These are phyloP conservation scores for Neodontobutis hainanensis DNA, from an alignment of 2,113 vertebrate genomes.

Conservation along the genomic window DNA sequence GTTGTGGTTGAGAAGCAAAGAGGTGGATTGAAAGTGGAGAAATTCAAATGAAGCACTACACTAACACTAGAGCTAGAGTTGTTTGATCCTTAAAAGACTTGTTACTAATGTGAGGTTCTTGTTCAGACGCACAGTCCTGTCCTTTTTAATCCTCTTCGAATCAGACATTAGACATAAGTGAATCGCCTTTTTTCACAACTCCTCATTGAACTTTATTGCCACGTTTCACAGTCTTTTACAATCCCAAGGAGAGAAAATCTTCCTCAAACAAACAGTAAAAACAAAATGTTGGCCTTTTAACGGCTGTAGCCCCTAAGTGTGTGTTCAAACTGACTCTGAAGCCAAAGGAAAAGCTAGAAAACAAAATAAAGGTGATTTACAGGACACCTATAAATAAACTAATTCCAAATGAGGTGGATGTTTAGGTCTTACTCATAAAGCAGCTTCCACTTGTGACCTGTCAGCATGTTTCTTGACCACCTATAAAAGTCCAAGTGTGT, in stretches of 20 bases:
- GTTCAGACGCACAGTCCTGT: neutral
- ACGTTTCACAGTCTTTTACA: conserved; percentile 61
- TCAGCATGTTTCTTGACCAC: conserved; percentile 75
- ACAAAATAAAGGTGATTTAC: conserved; percentile 81
- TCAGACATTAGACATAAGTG: conserved; percentile 24
- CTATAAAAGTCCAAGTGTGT: conserved; percentile 76
- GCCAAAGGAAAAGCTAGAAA: conserved; percentile 57
- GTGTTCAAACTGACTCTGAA: conserved; percentile 53
- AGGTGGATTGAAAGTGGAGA: neutral
- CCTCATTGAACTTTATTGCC: conserved; percentile 50
- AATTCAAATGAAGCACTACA: too few relatives aligned
- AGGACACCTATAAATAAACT: conserved; percentile 72
- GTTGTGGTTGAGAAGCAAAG: neutral
- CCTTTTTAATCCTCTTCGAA: conserved; percentile 10
- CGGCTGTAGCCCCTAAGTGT: conserved; percentile 12
- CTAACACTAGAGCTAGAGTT: too few relatives aligned
- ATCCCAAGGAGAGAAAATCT: conserved; percentile 40
- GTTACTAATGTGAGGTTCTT: too few relatives aligned
- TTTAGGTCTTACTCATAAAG: conserved; percentile 73
- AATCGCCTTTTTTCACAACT: conserved; percentile 33
- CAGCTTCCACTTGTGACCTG: conserved; percentile 76
- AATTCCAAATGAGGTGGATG: conserved; percentile 76
- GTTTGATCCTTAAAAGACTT: too few relatives aligned
- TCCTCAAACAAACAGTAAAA: conserved; percentile 38
- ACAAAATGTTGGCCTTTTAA: conserved; percentile 39